Evolutionary conservation across 2,888 invertebrate genomes (phyloP).

Genomic region (Ophion ellenae): DNA sequence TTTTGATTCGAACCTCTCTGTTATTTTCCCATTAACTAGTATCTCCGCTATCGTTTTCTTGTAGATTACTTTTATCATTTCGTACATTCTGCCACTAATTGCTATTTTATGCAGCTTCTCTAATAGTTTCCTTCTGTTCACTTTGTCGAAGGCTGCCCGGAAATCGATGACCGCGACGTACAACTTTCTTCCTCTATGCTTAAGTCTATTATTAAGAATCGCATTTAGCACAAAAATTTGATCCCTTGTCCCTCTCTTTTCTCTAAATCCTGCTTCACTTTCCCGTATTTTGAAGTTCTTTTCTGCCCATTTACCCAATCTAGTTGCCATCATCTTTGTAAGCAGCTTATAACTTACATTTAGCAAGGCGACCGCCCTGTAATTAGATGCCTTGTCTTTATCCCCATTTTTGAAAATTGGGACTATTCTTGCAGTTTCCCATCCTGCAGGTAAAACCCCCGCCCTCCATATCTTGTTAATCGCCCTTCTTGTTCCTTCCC

Average conservation of each 20-base stretch:
- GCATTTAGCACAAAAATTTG: constrained; percentile 55
- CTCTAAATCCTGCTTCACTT: constrained; percentile 62
- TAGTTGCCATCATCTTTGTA: constrained; percentile 39
- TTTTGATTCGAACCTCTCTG: not conserved
- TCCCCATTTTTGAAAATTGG: constrained; percentile 44
- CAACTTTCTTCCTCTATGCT: not conserved
- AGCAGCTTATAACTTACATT: constrained; percentile 46
- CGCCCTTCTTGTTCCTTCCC: not conserved
- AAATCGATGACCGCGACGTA: constrained; percentile 9
- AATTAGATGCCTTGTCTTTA: constrained; percentile 23
- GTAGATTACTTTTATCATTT: constrained; percentile 50
- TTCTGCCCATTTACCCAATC: constrained; percentile 40
- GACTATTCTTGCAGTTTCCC: no score
- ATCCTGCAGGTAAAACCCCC: constrained; percentile 18
- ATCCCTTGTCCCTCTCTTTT: constrained; percentile 56
- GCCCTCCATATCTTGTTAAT: constrained; percentile 35
- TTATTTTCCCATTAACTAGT: not conserved
- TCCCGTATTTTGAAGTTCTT: constrained; percentile 47
- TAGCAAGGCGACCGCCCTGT: constrained; percentile 42
- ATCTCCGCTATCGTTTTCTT: not conserved
- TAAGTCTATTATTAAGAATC: constrained; percentile 33
- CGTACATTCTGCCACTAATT: constrained; percentile 45
- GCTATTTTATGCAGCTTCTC: constrained; percentile 51
- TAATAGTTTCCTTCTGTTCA: constrained; percentile 47
- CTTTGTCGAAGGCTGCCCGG: not conserved